Evolutionary conservation across 2,113 vertebrate genomes (phyloP).

Genomic region (Corythaeola cristata): DNA sequence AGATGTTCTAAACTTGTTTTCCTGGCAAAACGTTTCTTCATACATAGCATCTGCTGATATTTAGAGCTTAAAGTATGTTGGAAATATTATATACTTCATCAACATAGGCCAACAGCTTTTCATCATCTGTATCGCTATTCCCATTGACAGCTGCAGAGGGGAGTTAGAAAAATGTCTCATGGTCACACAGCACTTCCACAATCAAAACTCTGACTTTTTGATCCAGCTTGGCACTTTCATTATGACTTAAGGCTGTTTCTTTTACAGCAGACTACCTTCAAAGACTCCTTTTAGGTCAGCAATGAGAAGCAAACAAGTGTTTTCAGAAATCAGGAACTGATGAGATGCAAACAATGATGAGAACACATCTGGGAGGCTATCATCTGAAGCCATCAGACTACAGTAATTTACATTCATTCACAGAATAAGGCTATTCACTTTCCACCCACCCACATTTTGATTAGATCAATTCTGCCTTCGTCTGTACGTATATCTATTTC

Average conservation of each 20-base stretch:
- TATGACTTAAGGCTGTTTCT: neutral
- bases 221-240: neutral
- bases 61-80: neutral
- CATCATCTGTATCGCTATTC: neutral
- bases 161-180: neutral
- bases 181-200: neutral
- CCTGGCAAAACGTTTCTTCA: neutral
- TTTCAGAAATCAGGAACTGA: constrained; percentile 44
- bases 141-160: neutral
- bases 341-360: constrained; percentile 1
- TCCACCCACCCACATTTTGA: neutral
- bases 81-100: neutral
- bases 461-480: neutral
- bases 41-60: neutral
- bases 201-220: neutral
- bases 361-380: constrained; percentile 9
- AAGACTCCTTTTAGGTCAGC: neutral
- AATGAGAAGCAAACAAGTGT: neutral
- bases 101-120: neutral
- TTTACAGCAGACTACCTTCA: neutral
- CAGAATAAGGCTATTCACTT: neutral
- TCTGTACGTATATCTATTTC: neutral
- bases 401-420: neutral
- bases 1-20: neutral
- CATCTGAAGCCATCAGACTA: neutral